Conservation (phyloP, 2,113 vertebrate species). For the Phyllopteryx taeniolatus region DNA sequence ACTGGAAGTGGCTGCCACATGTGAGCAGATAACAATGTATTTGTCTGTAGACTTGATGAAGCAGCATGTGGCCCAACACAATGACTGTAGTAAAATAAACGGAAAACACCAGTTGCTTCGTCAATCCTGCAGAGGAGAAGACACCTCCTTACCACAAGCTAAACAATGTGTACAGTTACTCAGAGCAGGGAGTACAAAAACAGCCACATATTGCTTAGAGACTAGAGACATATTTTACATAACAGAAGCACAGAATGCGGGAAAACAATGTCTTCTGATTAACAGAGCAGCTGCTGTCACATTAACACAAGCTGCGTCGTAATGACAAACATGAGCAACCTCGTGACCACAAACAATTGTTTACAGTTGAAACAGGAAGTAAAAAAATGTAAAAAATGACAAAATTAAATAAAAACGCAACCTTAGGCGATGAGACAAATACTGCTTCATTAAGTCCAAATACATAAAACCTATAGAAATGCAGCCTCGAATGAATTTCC, state of each 20-base stretch:
- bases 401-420: neutral
- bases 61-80: neutral
- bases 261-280: neutral
- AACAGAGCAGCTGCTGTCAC: neutral
- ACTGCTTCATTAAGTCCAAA: neutral
- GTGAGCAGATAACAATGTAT: conserved; percentile 23
- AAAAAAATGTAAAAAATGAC: no score
- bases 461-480: neutral
- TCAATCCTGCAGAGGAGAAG: neutral
- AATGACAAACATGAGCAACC: neutral
- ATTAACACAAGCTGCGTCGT: neutral
- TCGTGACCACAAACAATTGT: neutral
- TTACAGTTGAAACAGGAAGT: neutral
- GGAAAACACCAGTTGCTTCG: neutral
- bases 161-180: neutral
- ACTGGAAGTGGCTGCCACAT: conserved; percentile 42
- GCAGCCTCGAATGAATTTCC: neutral
- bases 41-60: conserved; percentile 7
- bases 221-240: neutral
- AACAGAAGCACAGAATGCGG: neutral
- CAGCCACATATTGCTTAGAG: neutral
- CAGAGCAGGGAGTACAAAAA: neutral
- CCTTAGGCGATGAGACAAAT: no score
- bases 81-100: neutral
- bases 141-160: neutral